Evolutionary conservation across 2,888 invertebrate genomes (phyloP), one percentile per base, ranked within the genome.

Genomic region (Eumacrocentrus americanus): DNA sequence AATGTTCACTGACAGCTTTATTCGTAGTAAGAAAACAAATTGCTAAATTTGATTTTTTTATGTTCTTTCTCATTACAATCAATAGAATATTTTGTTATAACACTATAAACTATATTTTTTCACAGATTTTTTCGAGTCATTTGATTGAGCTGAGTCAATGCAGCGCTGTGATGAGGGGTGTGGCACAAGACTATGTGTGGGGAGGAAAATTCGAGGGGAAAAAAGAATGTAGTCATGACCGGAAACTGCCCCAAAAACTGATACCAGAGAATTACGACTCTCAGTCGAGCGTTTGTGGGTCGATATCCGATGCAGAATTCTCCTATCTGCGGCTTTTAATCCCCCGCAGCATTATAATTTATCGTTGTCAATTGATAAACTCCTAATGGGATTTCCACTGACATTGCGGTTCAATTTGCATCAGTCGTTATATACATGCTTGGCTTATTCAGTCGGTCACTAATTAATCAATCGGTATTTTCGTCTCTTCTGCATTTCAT

Each of bases 331-430:
- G 58, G 57, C 63, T 65, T 68, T 68, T 68, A 66, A 70, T 70
- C 63, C 62, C 48, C 58, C 52, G 14, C 48, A 34, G 60, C 63
- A 63, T 65, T 65, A 65, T 64, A 59, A 53, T 66, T 68, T 68
- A 68, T 16, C 4, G 16, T 40, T 40, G 2, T 40, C 59, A 55
- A 56, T 59, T 58, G 54, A 54, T 63, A 60, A 64, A 66, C 64
- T 67, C 64, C 67, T 68, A 69, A 67, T 65, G 60, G 67, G 63
- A 65, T 64, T 67, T 65, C 53, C 38, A 40, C 16, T 40, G 16
- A 16, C n/a, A n/a, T n/a, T n/a, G n/a, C n/a, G n/a, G n/a, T n/a
- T n/a, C n/a, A n/a, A n/a, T n/a, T n/a, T n/a, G n/a, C n/a, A n/a
- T n/a, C n/a, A n/a, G 2, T 1, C 14, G 9, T 7, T 14, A n/a